Conservation (phyloP, 2,888 invertebrate species). For the Megamerina dolium region DNA sequence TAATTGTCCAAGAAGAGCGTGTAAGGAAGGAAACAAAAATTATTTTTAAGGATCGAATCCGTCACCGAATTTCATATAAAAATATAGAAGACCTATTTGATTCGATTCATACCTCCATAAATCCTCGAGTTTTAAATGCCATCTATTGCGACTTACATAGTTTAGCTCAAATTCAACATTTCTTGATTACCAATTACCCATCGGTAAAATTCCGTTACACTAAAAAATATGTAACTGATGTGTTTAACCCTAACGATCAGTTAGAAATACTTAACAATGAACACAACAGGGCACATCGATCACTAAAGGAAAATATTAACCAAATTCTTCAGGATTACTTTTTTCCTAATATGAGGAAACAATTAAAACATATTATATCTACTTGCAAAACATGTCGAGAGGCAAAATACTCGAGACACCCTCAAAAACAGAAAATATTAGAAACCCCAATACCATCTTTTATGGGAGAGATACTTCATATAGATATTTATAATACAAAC, state of each 20-base stretch:
- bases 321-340: slow-evolving; percentile 10
- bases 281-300: slow-evolving; percentile 11
- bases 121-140: slow-evolving; percentile 12
- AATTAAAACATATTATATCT: slow-evolving; percentile 1
- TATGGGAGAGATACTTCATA: slow-evolving; percentile 7
- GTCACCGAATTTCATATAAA: slow-evolving; percentile 8
- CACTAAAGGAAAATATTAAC: slow-evolving; percentile 5
- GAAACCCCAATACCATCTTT: slow-evolving; percentile 6
- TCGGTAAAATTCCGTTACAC: slow-evolving; percentile 5
- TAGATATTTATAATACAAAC: slow-evolving; percentile 1
- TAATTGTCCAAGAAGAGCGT: not conserved
- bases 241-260: slow-evolving; percentile 6
- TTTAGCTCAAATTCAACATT: slow-evolving; percentile 10
- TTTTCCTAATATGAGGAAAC: slow-evolving; percentile 9
- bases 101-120: slow-evolving; percentile 6
- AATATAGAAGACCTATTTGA: slow-evolving; percentile 5
- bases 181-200: slow-evolving; percentile 5
- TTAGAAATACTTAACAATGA: slow-evolving; percentile 7
- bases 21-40: slow-evolving; percentile 14
- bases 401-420: slow-evolving; percentile 5
- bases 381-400: slow-evolving; percentile 9
- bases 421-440: slow-evolving; percentile 1
- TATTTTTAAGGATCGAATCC: slow-evolving; percentile 11
- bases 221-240: slow-evolving; percentile 5
- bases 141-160: slow-evolving; percentile 12